These are phyloP conservation scores for Potorous gilbertii DNA, from an alignment of 2,797 vertebrate genomes.

Conservation along the genomic window DNA sequence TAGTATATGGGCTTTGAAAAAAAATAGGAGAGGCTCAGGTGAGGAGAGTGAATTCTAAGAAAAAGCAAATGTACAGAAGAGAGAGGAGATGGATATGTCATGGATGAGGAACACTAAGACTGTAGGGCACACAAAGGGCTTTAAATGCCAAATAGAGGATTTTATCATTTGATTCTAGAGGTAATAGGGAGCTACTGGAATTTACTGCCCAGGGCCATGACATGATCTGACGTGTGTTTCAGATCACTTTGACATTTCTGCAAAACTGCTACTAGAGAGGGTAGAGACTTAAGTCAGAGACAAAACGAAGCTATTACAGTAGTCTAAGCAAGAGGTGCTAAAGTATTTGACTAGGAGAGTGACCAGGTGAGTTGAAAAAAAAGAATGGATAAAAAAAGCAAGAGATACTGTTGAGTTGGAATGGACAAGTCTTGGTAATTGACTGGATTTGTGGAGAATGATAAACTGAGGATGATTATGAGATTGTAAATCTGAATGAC, in stretches of 20 bases:
- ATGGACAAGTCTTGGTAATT: neutral
- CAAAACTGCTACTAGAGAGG: neutral
- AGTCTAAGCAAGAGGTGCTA: neutral
- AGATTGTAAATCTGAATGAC: neutral
- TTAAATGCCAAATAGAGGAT: neutral
- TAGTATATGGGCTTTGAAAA: neutral
- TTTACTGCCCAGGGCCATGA: neutral
- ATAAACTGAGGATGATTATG: neutral
- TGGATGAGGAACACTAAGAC: neutral
- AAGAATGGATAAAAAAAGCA: neutral
- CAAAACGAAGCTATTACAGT: neutral
- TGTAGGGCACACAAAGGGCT: neutral
- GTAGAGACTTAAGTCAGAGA: neutral
- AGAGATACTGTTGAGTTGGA: neutral
- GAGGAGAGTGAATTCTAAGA: neutral
- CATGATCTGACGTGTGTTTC: neutral
- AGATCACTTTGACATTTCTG: neutral
- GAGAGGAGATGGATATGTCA: neutral
- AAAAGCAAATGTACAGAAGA: neutral
- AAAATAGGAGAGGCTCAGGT: neutral
- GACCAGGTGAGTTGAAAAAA: neutral
- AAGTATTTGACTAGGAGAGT: neutral
- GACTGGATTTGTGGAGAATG: neutral
- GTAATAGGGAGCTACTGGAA: neutral
- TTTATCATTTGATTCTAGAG: neutral